Conservation (phyloP, 2,888 invertebrate genomes). For the Congeria kusceri region DNA sequence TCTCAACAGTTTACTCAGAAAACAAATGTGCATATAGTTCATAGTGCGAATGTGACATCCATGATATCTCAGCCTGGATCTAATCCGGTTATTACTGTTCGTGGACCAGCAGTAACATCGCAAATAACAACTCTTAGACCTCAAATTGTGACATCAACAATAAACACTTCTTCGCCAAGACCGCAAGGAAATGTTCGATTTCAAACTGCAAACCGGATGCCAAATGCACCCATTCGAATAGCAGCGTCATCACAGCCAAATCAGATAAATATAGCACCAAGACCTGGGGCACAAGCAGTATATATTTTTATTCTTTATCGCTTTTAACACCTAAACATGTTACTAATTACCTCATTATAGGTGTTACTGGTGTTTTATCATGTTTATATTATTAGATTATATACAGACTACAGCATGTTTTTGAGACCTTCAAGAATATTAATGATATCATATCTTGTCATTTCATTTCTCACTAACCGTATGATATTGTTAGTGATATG, state of each 20-base stretch:
- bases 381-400: too few relatives aligned
- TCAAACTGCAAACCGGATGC: slow-evolving; percentile 61
- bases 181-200: slow-evolving; percentile 60
- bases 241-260: slow-evolving; percentile 70
- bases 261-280: slow-evolving; percentile 79
- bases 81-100: slow-evolving; percentile 77
- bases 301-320: slow-evolving; percentile 23
- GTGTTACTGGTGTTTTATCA: too few relatives aligned
- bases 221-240: slow-evolving; percentile 64
- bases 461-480: too few relatives aligned
- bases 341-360: too few relatives aligned
- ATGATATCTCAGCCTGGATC: slow-evolving; percentile 60
- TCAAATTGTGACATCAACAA: slow-evolving; percentile 72
- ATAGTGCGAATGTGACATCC: slow-evolving; percentile 65
- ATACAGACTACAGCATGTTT: too few relatives aligned
- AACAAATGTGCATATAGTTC: slow-evolving; percentile 74
- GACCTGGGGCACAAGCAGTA: slow-evolving; percentile 74
- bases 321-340: too few relatives aligned
- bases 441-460: too few relatives aligned
- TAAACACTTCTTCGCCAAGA: slow-evolving; percentile 62
- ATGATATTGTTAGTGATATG: too few relatives aligned
- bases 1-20: slow-evolving; percentile 61
- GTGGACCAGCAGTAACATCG: slow-evolving; percentile 69
- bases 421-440: too few relatives aligned
- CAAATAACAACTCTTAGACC: slow-evolving; percentile 75